Evolutionary conservation across 2,888 invertebrate genomes (phyloP), one percentile per base, ranked within the genome.

Genomic region (Sthenelais limicola): DNA sequence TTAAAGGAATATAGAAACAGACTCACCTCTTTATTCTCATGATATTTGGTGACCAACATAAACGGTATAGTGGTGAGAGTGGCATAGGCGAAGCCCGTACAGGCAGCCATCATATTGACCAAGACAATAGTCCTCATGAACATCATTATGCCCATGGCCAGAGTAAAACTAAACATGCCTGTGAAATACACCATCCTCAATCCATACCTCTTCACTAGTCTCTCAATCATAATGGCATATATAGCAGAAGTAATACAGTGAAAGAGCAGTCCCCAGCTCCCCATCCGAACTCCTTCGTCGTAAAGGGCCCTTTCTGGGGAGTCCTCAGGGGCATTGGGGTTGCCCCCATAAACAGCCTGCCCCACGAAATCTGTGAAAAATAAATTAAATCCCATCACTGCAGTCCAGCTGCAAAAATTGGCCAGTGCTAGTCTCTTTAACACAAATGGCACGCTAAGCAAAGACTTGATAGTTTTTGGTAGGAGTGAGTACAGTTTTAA

Each of bases 61-160:
- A 96, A 98, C 0, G 98, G 98, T 94, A 98, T 95, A 32, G 97
- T 98, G 87, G 97, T 97, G 48, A 98, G 90, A 0, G 97, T 97
- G 7, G 97, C 96, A 88, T 97, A 98, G 93, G 97, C 96, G 68
- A 98, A 93, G 0, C 98, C 97, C 3, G 97, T 97, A 0, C 95
- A 93, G 92, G 96, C 94, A 78, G 97, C 87, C 83, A 86, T 83
- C 4, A 82, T 18, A 89, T 96, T 97, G 94, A 70, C 96, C 94
- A 74, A 91, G 88, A 78, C 93, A 92, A 89, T 95, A 95, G 77
- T 94, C 92, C 76, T 94, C 89, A 43, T 95, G 90, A 30, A 95
- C 94, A 77, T 94, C 94, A 51, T 97, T 91, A 88, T 96, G 94
- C 30, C 95, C 95, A 77, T 90, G 90, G 84, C 92, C 92, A 24